Evolutionary conservation across 2,888 invertebrate species (phyloP).

Genomic region (Eupeodes luniger): DNA sequence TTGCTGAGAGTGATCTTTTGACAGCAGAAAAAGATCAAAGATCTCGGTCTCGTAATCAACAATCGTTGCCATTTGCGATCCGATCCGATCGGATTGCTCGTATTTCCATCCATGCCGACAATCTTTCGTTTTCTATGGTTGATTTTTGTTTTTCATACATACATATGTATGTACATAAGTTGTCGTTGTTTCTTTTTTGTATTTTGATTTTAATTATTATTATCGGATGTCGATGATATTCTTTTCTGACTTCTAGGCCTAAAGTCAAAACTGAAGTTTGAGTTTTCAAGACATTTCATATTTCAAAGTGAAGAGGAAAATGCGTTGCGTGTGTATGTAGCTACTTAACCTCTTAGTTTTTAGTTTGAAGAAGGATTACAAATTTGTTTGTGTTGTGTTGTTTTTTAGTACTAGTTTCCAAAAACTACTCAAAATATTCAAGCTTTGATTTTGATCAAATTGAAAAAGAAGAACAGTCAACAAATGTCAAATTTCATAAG

Average conservation of each 20-base stretch:
- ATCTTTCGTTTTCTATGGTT: conserved; percentile 39
- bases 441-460: no score
- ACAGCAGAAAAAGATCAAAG: conserved; percentile 81
- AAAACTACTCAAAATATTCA: no score
- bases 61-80: conserved; percentile 66
- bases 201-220: conserved; percentile 7
- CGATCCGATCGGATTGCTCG: background rate
- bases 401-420: no score
- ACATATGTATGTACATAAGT: background rate
- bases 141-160: background rate
- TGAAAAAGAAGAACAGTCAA: no score
- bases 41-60: conserved; percentile 80
- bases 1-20: conserved; percentile 79
- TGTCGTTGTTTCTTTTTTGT: conserved; percentile 41
- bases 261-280: conserved; percentile 55
- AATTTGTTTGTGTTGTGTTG: no score
- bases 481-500: no score
- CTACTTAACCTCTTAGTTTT: background rate
- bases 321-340: background rate
- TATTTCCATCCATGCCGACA: conserved; percentile 23
- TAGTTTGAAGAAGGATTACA: no score
- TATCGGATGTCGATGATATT: conserved; percentile 17
- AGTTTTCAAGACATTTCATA: conserved; percentile 21
- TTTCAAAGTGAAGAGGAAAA: background rate
- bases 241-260: conserved; percentile 25